A percentile compares a stretch with the other conserved stretches of the same genome.
These are phyloP conservation scores for Smittia sp. DNA, from an alignment of 2,888 invertebrate species.

Conservation along the genomic window DNA sequence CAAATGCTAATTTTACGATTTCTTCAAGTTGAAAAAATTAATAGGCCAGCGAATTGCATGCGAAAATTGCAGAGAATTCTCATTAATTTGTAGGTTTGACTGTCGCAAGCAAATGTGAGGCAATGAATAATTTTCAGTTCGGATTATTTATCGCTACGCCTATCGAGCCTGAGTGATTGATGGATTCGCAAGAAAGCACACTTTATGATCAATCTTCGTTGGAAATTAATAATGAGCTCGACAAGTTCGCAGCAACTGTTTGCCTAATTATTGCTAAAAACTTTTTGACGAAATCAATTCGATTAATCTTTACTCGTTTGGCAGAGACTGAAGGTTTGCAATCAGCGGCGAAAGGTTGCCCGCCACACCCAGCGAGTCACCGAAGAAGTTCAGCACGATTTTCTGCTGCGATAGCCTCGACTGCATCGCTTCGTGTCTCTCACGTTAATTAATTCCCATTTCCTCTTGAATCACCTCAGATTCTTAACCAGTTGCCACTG, in stretches of 20 bases:
- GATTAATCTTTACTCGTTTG: not conserved
- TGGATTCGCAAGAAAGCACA: not conserved
- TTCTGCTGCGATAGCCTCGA: not conserved
- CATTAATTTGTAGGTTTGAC: not conserved
- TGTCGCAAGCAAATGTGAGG: not conserved
- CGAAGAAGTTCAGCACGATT: slow-evolving; percentile 16
- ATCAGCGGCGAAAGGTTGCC: not conserved
- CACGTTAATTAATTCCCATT: slow-evolving; percentile 28
- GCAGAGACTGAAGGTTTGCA: not conserved
- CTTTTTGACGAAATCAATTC: not conserved
- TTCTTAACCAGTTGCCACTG: slow-evolving; percentile 18
- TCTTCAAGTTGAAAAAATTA: slow-evolving; percentile 19
- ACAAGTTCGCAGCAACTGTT: slow-evolving; percentile 7
- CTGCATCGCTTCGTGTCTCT: not conserved
- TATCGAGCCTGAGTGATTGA: slow-evolving; percentile 40
- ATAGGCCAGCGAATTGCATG: slow-evolving; percentile 23
- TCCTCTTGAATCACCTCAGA: slow-evolving; percentile 10
- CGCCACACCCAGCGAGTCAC: slow-evolving; percentile 17
- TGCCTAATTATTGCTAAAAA: not conserved
- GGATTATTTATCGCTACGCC: slow-evolving; percentile 40
- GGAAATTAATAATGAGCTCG: slow-evolving; percentile 3
- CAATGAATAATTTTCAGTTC: slow-evolving; percentile 24
- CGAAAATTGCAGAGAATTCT: not conserved
- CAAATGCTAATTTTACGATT: slow-evolving; percentile 36
- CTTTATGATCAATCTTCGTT: too few relatives aligned